Percentiles rank a stretch among this genome's conserved stretches.
phyloP scores from a whole-genome alignment of 2,888 invertebrate species.

The Cheilosia vernalis region DNA sequence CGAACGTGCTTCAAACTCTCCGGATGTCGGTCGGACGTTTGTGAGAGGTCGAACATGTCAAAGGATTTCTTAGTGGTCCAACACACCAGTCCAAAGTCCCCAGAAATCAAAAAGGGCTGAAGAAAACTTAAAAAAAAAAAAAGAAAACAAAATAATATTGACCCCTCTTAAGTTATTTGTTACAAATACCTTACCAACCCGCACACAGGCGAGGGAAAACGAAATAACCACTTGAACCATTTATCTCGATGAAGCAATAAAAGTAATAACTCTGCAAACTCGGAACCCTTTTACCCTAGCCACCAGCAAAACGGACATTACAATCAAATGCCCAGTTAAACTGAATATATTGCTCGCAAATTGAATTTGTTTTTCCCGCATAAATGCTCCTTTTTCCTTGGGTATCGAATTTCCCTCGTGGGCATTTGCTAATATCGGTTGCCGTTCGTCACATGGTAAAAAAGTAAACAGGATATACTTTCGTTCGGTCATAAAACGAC shows the following conservation, averaged over 20 bases:
- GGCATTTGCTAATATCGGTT: constrained; percentile 55
- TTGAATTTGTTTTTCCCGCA: constrained; percentile 62
- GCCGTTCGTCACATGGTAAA: constrained; percentile 47
- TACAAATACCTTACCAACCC: constrained; percentile 5
- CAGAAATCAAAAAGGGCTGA: no score
- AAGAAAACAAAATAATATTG: constrained; percentile 13
- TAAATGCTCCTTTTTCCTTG: constrained; percentile 34
- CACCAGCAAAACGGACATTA: background rate
- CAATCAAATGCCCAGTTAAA: constrained; percentile 67
- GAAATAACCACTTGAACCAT: constrained; percentile 46
- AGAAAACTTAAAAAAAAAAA: no score
- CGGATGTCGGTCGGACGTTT: no score
- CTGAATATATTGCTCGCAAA: constrained; percentile 69
- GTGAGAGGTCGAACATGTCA: no score
- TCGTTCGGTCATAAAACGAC: constrained; percentile 38
- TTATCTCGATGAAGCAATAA: constrained; percentile 60
- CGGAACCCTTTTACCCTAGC: constrained; percentile 57
- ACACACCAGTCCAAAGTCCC: no score
- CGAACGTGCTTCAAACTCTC: no score
- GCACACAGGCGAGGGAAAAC: constrained; percentile 9
- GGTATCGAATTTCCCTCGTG: constrained; percentile 59
- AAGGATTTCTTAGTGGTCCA: no score
- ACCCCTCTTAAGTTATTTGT: constrained; percentile 40
- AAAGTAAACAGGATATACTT: constrained; percentile 56
- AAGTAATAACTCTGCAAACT: constrained; percentile 67